Evolutionary conservation across 2,113 vertebrate genomes (phyloP), one percentile per base, ranked within the genome.

Genomic region (Nyctibius bracteatus): DNA sequence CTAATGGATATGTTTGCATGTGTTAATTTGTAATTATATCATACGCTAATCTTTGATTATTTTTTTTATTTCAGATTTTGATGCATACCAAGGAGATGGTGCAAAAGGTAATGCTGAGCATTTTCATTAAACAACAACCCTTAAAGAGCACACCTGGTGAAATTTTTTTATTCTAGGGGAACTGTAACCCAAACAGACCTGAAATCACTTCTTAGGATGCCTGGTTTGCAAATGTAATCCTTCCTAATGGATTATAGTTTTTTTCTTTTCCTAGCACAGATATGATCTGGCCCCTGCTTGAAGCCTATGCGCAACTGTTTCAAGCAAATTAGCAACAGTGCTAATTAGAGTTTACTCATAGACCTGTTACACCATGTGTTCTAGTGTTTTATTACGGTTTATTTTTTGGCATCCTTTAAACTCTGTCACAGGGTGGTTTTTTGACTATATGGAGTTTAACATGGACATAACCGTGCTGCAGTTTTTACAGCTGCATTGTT

Each of bases 11-110:
- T 97, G 87, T 88, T 96, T 96, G 70, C 44, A 35, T 96, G 89
- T 91, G 43, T 94, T 96, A 95, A 84, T 95, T 96, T 96, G 47
- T 98, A 96, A 96, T 97, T 97, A 88, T 96, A 81, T 96, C 92
- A 96, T 96, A 90, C 39, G 7, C 95, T 97, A 97, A 98, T 97
- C 67, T 96, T 96, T 85, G 65, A 74, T 96, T 96, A 4, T 81
- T 86, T 55, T 91, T 90, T 94, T 96, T 95, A 73, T 97, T 96
- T 96, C 97, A 99, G 99, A 99, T 99, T 98, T 98, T 99, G 97
- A 99, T 99, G 99, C 99, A 99, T 98, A 99, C 99, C 35, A 99
- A 99, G 97, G 99, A 99, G 98, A 97, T 99, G 99, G 99, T 99
- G 84, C 99, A 99, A 98, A 99, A 99, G 99, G 99, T 99, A 98